Conservation (phyloP, 2,797 vertebrate species). For the Phoeniculus purpureus region DNA sequence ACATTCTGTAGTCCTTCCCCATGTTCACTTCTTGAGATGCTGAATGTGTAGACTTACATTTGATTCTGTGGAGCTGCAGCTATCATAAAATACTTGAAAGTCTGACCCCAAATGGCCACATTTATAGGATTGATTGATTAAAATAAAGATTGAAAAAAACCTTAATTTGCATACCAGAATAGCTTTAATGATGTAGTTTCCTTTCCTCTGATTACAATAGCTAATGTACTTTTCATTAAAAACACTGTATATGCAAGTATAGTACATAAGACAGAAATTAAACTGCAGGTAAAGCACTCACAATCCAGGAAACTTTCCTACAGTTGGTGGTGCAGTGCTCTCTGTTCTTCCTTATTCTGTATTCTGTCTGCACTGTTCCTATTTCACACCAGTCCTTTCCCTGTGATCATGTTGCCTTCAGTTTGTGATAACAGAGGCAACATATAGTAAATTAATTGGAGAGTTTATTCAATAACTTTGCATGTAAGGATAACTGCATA, state of each 20-base stretch:
- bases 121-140: not conserved
- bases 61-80: accelerated
- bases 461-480: not conserved
- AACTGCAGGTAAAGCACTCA: not conserved
- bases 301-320: not conserved
- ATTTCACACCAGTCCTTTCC: not conserved
- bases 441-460: not conserved
- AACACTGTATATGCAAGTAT: not conserved
- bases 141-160: not conserved
- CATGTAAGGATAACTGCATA: not conserved
- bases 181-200: not conserved
- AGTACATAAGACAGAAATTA: not conserved
- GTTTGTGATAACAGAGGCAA: not conserved
- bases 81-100: not conserved
- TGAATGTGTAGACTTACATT: not conserved
- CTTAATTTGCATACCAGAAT: not conserved
- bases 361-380: not conserved
- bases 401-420: not conserved
- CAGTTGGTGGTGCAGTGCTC: too few relatives aligned
- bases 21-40: not conserved
- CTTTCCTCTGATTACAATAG: not conserved
- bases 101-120: not conserved
- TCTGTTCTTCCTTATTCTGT: not conserved
- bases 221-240: not conserved
- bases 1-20: not conserved